phyloP scores from a whole-genome alignment of 2,797 vertebrate species.

The Pogoniulus pusillus region DNA sequence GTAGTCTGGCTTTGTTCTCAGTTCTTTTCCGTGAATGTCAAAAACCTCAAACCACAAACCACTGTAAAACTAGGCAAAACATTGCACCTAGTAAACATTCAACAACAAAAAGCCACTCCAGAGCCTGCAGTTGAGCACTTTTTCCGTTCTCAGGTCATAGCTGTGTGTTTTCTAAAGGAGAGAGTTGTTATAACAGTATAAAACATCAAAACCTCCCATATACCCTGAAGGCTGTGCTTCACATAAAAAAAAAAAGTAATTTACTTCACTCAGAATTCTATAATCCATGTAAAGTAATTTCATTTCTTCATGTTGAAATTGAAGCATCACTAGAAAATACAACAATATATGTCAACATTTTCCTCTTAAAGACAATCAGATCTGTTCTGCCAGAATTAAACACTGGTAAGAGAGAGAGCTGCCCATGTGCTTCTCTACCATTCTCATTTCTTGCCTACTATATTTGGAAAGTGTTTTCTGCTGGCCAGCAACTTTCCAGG shows the following conservation, averaged over 20 bases:
- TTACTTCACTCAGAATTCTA: neutral
- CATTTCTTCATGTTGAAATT: neutral
- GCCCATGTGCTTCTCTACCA: neutral
- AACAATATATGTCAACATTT: neutral
- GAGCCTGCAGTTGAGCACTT: neutral
- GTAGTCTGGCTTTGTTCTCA: neutral
- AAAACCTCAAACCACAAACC: neutral
- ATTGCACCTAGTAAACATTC: neutral
- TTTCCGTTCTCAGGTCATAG: neutral
- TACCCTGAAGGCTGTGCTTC: neutral
- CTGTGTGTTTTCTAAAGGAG: neutral
- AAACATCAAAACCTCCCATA: neutral
- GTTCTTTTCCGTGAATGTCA: neutral
- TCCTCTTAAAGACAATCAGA: neutral
- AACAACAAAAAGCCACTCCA: neutral
- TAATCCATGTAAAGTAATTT: neutral
- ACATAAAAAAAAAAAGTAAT: neutral
- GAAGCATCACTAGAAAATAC: neutral
- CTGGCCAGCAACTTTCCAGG: neutral
- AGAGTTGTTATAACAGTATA: neutral
- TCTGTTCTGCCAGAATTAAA: neutral
- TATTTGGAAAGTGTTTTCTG: neutral
- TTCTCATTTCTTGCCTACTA: neutral
- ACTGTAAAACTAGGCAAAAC: neutral
- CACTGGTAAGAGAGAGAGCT: neutral